A percentile compares a stretch with the other conserved stretches of the same genome.
Conservation (phyloP, 2,888 invertebrate genomes). For the Aphidius colemani region DNA sequence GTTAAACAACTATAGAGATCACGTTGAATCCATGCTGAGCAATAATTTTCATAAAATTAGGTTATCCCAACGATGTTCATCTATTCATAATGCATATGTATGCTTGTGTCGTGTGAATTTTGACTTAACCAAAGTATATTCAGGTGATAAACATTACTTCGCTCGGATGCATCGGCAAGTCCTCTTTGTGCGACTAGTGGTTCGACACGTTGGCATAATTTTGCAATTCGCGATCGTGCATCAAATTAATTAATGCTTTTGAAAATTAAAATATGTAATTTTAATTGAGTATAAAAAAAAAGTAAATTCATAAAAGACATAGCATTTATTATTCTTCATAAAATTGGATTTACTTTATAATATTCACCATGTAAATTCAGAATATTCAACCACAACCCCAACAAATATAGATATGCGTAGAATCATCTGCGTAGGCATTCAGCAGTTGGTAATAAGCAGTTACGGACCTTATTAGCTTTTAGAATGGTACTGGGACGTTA, state of each 20-base stretch:
- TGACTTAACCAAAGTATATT: conserved; percentile 1
- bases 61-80: conserved; percentile 38
- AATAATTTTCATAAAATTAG: conserved; percentile 46
- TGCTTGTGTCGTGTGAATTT: conserved; percentile 3
- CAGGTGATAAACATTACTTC: neutral
- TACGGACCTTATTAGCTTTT: conserved; percentile 50
- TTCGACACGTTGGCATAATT: conserved; percentile 8
- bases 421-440: conserved; percentile 40
- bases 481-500: conserved; percentile 43
- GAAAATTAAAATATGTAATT: conserved; percentile 21
- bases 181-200: conserved; percentile 11
- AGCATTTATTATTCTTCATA: no score
- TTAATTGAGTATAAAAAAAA: no score
- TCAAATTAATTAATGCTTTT: conserved; percentile 22
- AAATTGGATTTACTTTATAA: no score
- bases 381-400: conserved; percentile 2
- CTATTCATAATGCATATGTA: conserved; percentile 24
- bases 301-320: conserved; percentile 7
- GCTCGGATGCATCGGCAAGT: neutral
- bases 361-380: no score
- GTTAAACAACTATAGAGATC: neutral
- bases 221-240: neutral
- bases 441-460: conserved; percentile 45
- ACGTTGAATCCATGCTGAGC: conserved; percentile 32
- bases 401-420: conserved; percentile 28